Percentiles rank a stretch among this genome's conserved stretches.
These are phyloP conservation scores for Bombus polaris DNA, from an alignment of 1,140 invertebrate species.

Conservation along the genomic window DNA sequence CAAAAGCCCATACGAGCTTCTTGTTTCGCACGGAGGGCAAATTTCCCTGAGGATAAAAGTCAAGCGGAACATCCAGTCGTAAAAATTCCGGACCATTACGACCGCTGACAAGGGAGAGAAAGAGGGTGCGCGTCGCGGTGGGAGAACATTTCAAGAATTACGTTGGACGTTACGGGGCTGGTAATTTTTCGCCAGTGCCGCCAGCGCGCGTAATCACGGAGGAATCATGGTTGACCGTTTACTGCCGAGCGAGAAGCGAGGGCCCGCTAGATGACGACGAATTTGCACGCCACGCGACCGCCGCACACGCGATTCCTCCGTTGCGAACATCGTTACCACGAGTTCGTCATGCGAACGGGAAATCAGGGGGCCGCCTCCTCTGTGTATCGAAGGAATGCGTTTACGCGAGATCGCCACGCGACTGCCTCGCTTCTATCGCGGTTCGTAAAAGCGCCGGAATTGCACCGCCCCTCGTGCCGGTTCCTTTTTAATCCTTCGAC, in stretches of 20 bases:
- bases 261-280: conserved; percentile 51
- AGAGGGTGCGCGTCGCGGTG: not conserved
- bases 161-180: not conserved
- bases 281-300: conserved; percentile 57
- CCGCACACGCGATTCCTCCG: conserved; percentile 34
- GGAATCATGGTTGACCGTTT: conserved; percentile 48
- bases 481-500: too few species aligned
- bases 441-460: not conserved
- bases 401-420: conserved; percentile 35
- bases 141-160: not conserved
- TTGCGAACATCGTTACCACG: conserved; percentile 32
- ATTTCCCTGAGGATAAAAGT: not conserved
- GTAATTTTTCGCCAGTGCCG: not conserved
- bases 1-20: not conserved
- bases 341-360: conserved; percentile 45
- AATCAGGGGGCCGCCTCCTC: conserved; percentile 9
- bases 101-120: not conserved
- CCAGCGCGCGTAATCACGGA: not conserved
- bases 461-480: too few species aligned
- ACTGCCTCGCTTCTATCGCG: not conserved
- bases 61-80: not conserved
- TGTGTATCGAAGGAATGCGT: conserved; percentile 31
- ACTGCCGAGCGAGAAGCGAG: conserved; percentile 34
- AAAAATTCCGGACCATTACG: not conserved
- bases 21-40: not conserved